phyloP scores from a whole-genome alignment of 2,113 vertebrate species.

The Malurus cyaneus region DNA sequence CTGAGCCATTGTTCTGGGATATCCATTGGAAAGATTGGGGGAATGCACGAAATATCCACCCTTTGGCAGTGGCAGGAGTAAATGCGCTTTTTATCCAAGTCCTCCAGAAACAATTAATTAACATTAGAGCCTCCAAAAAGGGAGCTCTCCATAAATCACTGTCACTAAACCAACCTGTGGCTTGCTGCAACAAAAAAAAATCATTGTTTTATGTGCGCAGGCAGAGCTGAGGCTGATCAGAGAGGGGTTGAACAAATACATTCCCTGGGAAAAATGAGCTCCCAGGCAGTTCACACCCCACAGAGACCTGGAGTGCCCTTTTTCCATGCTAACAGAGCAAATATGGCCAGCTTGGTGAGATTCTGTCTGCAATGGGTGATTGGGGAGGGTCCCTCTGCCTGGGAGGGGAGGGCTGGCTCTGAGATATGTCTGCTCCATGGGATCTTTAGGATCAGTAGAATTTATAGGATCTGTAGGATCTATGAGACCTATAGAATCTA shows the following conservation, averaged over 20 bases:
- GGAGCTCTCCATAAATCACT: constrained; percentile 11
- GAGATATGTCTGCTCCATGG: accelerated
- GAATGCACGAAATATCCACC: neutral
- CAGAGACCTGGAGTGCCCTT: neutral
- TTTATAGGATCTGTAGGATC: neutral
- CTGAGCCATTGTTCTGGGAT: constrained; percentile 25
- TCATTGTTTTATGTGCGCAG: neutral
- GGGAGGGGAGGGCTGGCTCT: neutral
- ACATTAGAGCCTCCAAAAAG: neutral
- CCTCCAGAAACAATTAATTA: constrained; percentile 42
- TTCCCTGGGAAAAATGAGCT: neutral
- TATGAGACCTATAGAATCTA: no score
- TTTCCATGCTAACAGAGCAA: neutral
- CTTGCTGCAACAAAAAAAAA: neutral
- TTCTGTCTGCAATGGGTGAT: accelerated
- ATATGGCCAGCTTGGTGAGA: neutral
- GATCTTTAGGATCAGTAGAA: accelerated
- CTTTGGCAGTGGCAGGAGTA: neutral
- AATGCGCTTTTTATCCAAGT: constrained; percentile 27
- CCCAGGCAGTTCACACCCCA: neutral
- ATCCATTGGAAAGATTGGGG: neutral
- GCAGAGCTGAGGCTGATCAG: neutral
- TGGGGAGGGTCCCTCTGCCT: neutral
- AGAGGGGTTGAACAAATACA: neutral
- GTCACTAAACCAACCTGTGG: neutral